Conservation (phyloP, 2,888 invertebrate species). For the Cosmia pyralina region DNA sequence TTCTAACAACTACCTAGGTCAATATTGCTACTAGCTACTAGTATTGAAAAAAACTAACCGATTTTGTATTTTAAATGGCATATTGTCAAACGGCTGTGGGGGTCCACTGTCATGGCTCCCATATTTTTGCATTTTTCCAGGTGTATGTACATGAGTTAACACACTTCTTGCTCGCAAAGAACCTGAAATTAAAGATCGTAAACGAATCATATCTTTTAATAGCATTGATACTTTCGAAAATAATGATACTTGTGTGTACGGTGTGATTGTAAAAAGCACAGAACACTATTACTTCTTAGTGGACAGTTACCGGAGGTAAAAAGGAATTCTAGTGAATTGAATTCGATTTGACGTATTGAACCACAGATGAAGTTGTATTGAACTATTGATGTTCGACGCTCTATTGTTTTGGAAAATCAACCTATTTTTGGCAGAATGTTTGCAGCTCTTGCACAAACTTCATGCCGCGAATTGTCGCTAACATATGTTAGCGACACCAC, state of each 20-base stretch:
- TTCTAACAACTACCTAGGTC: too few relatives aligned
- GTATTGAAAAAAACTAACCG: conserved; percentile 70
- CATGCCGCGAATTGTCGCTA: not conserved
- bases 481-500: too few relatives aligned
- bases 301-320: too few relatives aligned
- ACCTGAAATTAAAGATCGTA: conserved; percentile 64
- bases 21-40: not conserved
- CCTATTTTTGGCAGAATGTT: not conserved
- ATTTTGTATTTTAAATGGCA: conserved; percentile 79
- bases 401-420: conserved; percentile 25
- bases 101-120: conserved; percentile 65
- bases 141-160: conserved; percentile 47
- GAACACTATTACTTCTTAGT: too few relatives aligned
- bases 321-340: too few relatives aligned
- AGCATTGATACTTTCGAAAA: conserved; percentile 2
- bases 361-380: too few relatives aligned
- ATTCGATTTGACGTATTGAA: not conserved
- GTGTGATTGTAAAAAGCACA: not conserved
- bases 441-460: not conserved
- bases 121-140: conserved; percentile 61
- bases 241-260: not conserved
- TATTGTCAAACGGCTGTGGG: conserved; percentile 80
- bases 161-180: conserved; percentile 60
- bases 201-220: conserved; percentile 30
- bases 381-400: conserved; percentile 5